Evolutionary conservation across 2,888 invertebrate species (phyloP).

Genomic region (Polyploca ridens): DNA sequence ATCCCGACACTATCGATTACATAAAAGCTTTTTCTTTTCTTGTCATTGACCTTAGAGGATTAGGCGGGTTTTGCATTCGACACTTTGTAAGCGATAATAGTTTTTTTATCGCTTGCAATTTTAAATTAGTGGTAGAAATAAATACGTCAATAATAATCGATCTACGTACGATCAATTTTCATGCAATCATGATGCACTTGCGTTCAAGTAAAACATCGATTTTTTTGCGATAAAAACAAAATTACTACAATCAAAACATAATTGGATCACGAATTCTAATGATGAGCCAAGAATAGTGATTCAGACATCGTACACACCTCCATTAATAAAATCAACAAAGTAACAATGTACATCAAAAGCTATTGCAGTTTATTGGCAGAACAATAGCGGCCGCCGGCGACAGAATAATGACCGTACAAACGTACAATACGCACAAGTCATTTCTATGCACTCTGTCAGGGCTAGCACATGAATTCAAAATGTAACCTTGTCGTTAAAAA

Average conservation of each 20-base stretch:
- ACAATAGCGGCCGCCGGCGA: constrained; percentile 53
- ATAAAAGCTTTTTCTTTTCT: neutral
- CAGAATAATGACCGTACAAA: constrained; percentile 53
- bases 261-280: constrained; percentile 18
- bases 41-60: neutral
- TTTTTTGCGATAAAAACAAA: constrained; percentile 7
- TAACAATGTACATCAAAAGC: constrained; percentile 68
- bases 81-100: neutral
- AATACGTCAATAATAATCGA: neutral
- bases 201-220: neutral
- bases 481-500: no score
- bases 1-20: constrained; percentile 10
- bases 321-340: constrained; percentile 69
- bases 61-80: neutral
- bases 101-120: neutral
- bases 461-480: neutral
- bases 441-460: constrained; percentile 1
- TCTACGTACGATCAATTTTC: no score
- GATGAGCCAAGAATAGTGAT: constrained; percentile 31
- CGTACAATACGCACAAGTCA: constrained; percentile 42
- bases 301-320: constrained; percentile 37
- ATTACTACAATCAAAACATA: constrained; percentile 13
- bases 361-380: constrained; percentile 60
- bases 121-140: no score
- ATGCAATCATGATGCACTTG: no score